phyloP scores from a whole-genome alignment of 2,113 vertebrate genomes.

The Penelope pileata region DNA sequence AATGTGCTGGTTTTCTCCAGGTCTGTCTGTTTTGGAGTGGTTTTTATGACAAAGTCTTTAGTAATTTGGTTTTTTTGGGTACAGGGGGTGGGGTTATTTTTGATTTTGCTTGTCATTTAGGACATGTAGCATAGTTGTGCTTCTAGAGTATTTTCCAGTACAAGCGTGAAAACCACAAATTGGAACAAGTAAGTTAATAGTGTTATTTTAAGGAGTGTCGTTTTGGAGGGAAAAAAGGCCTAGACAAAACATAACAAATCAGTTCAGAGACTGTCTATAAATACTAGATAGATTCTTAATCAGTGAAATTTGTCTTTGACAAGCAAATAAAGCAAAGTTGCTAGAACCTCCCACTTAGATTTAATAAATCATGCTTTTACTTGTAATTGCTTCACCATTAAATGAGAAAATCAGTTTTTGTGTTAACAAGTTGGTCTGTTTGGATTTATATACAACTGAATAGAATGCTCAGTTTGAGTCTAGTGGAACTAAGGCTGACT shows the following conservation, averaged over 20 bases:
- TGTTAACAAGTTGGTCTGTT: neutral
- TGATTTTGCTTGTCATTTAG: neutral
- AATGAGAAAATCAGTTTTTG: neutral
- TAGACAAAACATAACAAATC: neutral
- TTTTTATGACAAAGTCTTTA: neutral
- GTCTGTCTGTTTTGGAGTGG: neutral
- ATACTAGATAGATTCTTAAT: neutral
- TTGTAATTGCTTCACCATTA: neutral
- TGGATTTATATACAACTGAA: neutral
- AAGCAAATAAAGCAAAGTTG: neutral
- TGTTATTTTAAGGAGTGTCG: neutral
- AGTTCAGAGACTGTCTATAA: neutral
- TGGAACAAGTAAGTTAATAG: neutral
- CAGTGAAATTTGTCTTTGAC: neutral
- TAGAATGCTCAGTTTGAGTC: neutral
- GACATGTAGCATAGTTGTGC: neutral
- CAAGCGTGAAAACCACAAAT: neutral
- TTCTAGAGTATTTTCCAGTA: neutral
- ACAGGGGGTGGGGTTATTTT: neutral
- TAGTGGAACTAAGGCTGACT: fast-evolving
- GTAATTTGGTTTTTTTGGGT: neutral
- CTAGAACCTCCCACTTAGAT: neutral
- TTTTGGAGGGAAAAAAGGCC: neutral
- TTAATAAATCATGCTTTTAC: neutral
- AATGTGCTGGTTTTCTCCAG: neutral